A percentile compares a stretch with the other conserved stretches of the same genome.
These are phyloP conservation scores for Pharmacophagus antenor DNA, from an alignment of 2,888 invertebrate species.

Conservation along the genomic window DNA sequence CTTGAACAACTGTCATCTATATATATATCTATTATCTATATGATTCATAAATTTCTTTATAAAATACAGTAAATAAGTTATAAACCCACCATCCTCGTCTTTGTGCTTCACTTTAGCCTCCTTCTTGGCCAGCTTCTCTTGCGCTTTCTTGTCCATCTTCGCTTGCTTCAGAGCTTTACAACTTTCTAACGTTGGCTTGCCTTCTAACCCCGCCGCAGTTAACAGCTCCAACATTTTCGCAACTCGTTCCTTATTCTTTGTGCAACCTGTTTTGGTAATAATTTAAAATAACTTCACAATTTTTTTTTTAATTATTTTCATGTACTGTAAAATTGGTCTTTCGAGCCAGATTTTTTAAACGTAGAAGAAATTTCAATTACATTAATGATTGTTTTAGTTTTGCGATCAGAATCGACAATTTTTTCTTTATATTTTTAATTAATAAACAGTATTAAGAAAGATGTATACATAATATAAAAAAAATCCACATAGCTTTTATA, in stretches of 20 bases:
- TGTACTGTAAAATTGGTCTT: background rate
- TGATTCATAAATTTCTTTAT: too few relatives aligned
- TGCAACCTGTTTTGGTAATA: conserved; percentile 57
- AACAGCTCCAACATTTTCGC: conserved; percentile 70
- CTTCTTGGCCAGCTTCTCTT: conserved; percentile 67
- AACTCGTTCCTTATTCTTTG: conserved; percentile 76
- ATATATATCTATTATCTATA: too few relatives aligned
- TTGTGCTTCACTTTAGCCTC: conserved; percentile 66
- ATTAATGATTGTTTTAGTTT: background rate
- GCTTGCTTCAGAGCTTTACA: conserved; percentile 68
- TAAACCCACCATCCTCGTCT: conserved; percentile 49
- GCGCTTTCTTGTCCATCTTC: conserved; percentile 66
- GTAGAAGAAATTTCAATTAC: background rate
- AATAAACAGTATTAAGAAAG: too few relatives aligned
- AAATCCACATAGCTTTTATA: too few relatives aligned
- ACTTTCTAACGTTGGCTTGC: conserved; percentile 73
- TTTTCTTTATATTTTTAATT: too few relatives aligned
- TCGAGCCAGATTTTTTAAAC: background rate
- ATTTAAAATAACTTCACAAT: too few relatives aligned
- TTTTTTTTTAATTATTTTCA: background rate
- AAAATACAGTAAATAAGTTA: background rate
- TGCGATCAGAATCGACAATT: too few relatives aligned
- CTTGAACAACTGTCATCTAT: too few relatives aligned
- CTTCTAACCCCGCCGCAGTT: conserved; percentile 68
- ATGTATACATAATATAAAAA: too few relatives aligned